These are phyloP conservation scores for Phymorhynchus buccinoides DNA, from an alignment of 1,140 invertebrate genomes.

Conservation along the genomic window DNA sequence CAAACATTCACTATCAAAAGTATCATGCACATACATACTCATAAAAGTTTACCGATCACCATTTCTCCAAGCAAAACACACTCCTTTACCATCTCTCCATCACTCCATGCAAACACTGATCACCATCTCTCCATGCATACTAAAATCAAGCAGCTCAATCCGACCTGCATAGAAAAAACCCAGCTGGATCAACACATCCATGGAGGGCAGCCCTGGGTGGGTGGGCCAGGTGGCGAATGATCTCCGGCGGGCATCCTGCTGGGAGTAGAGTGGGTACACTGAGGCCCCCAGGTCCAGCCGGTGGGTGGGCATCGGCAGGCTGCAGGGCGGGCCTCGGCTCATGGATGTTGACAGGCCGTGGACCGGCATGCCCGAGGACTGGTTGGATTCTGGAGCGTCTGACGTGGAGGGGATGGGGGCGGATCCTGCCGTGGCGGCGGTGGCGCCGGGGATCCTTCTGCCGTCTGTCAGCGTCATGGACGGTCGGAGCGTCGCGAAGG, in stretches of 20 bases:
- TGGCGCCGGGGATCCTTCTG: background rate
- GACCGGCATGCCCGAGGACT: background rate
- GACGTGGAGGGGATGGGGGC: background rate
- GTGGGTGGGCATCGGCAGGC: background rate
- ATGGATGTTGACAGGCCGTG: background rate
- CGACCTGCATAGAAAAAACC: constrained; percentile 34
- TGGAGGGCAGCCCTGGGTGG: background rate
- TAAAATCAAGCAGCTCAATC: no score
- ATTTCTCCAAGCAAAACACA: no score
- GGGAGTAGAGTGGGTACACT: constrained; percentile 32
- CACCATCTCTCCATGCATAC: no score
- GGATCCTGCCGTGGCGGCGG: background rate
- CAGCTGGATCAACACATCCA: constrained; percentile 26
- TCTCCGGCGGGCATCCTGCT: constrained; percentile 16
- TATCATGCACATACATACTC: no score
- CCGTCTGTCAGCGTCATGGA: background rate
- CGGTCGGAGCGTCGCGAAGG: background rate
- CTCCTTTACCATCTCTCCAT: no score
- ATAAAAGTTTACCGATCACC: background rate
- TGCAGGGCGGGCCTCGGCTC: background rate
- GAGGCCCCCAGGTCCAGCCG: constrained; percentile 18
- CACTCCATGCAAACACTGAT: no score
- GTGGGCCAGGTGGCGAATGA: constrained; percentile 2
- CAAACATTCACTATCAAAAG: no score
- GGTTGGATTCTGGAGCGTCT: background rate